phyloP scores from a whole-genome alignment of 2,888 invertebrate species.

The Synanthedon vespiformis region DNA sequence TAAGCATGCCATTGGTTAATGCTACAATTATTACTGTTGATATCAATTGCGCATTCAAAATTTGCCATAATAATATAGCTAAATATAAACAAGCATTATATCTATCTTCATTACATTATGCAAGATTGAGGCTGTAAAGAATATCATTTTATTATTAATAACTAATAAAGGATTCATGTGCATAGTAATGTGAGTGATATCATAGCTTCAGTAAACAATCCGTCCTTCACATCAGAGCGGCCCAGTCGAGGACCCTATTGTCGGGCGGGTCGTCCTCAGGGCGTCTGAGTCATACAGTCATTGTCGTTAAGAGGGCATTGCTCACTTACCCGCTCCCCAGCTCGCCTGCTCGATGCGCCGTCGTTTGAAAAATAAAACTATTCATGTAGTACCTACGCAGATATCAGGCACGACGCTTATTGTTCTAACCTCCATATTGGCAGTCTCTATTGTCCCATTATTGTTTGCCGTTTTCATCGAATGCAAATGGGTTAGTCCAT shows the following conservation, averaged over 20 bases:
- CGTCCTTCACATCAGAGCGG: constrained; percentile 45
- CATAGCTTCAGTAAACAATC: constrained; percentile 40
- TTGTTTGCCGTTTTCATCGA: constrained; percentile 41
- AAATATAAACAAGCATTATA: no score
- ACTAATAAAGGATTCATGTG: no score
- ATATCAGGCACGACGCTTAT: constrained; percentile 31
- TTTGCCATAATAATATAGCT: no score
- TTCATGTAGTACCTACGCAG: constrained; percentile 25
- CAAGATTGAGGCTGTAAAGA: no score
- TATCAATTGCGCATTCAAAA: background rate
- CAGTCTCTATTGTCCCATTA: constrained; percentile 49
- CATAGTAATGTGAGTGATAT: constrained; percentile 23
- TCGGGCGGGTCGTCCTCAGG: constrained; percentile 57
- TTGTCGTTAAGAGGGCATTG: constrained; percentile 66
- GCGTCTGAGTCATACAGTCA: constrained; percentile 61
- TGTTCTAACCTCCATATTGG: constrained; percentile 55
- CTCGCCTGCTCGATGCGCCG: constrained; percentile 35
- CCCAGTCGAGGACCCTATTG: constrained; percentile 66
- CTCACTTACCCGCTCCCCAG: constrained; percentile 54
- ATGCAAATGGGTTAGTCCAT: constrained; percentile 32
- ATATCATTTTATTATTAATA: no score
- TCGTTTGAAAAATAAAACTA: constrained; percentile 37
- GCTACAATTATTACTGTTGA: constrained; percentile 15
- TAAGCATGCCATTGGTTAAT: constrained; percentile 39
- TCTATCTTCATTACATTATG: no score